Base-by-base conservation (phyloP, 2,797 vertebrate species). In the Manis crassicaudata region DNA sequence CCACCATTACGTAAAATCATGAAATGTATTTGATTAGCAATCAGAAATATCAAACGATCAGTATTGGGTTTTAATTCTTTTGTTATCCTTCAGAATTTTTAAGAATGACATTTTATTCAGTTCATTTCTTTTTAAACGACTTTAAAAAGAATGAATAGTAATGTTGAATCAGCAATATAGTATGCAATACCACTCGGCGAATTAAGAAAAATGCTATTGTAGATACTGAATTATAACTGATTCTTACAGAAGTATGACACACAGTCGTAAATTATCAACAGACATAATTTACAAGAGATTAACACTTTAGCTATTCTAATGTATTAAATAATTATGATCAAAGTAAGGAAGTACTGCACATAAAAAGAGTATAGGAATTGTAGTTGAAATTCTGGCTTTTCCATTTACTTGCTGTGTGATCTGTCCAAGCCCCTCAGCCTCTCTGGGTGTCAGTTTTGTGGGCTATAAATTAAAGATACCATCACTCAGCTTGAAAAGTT, bases 101-200 rank as follows among this genome's bases (percentile, higher is more conserved):
- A 90, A 76, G 18, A 82, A 40, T 90, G 43, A 11, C 4, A 63
- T 95, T 67, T 7, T 77, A 13, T 58, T 43, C 10, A 89, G 2
- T 90, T 43, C 85, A 62, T 0, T 76, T 83, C 7, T 7, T 94
- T 82, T 81, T 40, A 82, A 43, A 32, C 60, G 9, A 81, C 82
- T 86, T 80, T 90, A 50, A 8, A 94, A 94, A 95, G 25, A 93
- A 88, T 91, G n/a, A 79, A 58, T 62, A 77, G 29, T 77, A 77
- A 68, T 62, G 12, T 75, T 72, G 32, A 91, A 62, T 94, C 62
- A 32, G 29, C 20, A 54, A 29, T 35, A 46, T n/a, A 54, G 11
- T 52, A 67, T 43, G 0, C 11, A 90, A 84, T 77, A 18, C 5
- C 32, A 52, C 13, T 62, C 13, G 75, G 9, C 4, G 20, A 83